Evolutionary conservation across 2,797 vertebrate genomes (phyloP).

Genomic region (Scolopax bukidnonensis): DNA sequence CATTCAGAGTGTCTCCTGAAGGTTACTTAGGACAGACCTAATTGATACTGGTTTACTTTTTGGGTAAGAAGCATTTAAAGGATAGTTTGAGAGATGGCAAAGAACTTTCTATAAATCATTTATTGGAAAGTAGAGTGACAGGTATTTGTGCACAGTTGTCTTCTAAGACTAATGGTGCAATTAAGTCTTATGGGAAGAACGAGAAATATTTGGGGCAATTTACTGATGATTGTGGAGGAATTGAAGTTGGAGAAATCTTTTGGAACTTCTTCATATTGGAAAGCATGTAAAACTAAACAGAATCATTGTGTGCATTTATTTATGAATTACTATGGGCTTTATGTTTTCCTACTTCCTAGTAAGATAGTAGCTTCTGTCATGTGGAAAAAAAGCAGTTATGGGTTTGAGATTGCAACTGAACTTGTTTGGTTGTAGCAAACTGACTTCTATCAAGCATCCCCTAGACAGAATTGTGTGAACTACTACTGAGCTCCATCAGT

Average conservation of each 20-base stretch:
- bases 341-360: not conserved
- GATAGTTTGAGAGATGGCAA: not conserved
- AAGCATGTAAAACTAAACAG: not conserved
- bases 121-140: not conserved
- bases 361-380: not conserved
- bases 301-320: not conserved
- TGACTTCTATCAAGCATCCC: not conserved
- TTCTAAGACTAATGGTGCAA: not conserved
- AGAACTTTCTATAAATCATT: not conserved
- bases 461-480: not conserved
- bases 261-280: not conserved
- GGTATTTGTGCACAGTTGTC: not conserved
- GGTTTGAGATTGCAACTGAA: not conserved
- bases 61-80: not conserved
- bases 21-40: not conserved
- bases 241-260: not conserved
- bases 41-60: not conserved
- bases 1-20: not conserved
- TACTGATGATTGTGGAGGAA: not conserved
- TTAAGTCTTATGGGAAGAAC: not conserved
- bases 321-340: not conserved
- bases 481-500: accelerated
- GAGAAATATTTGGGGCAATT: not conserved
- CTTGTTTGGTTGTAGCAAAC: not conserved
- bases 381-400: not conserved